Evolutionary conservation across 2,888 invertebrate species (phyloP), one percentile per base, ranked within the genome.

Genomic region (Stenolophus ochropezus): DNA sequence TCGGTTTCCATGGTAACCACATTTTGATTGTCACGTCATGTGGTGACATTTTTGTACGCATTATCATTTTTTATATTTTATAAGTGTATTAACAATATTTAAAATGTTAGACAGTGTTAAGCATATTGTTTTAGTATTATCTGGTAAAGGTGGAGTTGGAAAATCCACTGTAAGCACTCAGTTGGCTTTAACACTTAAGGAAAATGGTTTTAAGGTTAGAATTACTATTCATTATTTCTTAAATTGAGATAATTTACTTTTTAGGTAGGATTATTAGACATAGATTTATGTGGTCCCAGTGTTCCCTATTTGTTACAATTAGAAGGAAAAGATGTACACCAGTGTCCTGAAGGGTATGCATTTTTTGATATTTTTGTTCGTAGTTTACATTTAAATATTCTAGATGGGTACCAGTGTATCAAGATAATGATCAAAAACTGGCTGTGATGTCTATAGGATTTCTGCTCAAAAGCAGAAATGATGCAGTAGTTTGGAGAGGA

Each of bases 81-180:
- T n/a, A n/a, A n/a, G 23, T 2, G 20, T 25, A 61, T 25, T 58
- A 25, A 47, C 14, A 71, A 16, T 27, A 76, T 78, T n/a, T 61
- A 88, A 83, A 84, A 96, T 96, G 95, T 90, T 96, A 85, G 94
- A 95, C 75, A 92, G 92, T 83, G 95, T 97, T 4, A 96, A 96
- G 89, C 94, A 96, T 87, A 92, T 97, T 53, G 93, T 99, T 86
- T 91, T 99, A 85, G 94, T 99, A n/a, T 91, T 99, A 74, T 98
- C 98, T 0, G 99, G 99, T 0, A 99, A 99, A 92, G 99, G 99
- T 21, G 99, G 99, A 51, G 99, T 99, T 23, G 99, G 99, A 11
- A 99, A 99, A 91, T 98, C 98, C 18, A 98, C 98, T 82, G 94
- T 99, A 8, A 96, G 98, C 88, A 96, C 97, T 0, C 98, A 98